Evolutionary conservation across 2,797 vertebrate genomes (phyloP), one percentile per base, ranked within the genome.

Genomic region (Takifugu rubripes): DNA sequence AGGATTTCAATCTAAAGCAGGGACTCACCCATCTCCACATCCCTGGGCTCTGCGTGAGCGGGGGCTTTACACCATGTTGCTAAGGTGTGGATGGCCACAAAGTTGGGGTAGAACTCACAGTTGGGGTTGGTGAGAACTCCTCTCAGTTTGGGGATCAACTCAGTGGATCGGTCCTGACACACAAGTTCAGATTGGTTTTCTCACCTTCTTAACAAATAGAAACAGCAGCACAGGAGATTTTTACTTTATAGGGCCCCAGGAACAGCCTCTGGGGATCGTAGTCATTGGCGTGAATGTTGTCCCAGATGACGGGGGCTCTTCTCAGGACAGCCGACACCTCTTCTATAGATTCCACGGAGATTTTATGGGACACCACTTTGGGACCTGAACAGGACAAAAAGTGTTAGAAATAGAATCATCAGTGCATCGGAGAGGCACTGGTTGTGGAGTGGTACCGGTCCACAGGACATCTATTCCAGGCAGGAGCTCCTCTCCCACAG

Each of bases 211-310:
- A 16, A 11, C 4, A 43, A 14, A 7, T 14, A 40, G 7, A 40
- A 3, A 5, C 15, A 8, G 43, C 43, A 33, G 33, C 33, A 29
- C 33, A 36, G 33, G 6, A 2, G 4, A 9, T 9, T 3, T 14
- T 26, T 5, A 85, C 89, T 88, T 99, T 99, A 72, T 91, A 99
- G 1, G 97, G 97, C 16, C 97, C 97, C 45, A 99, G 88, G 81
- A 97, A 97, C 3, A 98, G 71, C 64, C 96, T 94, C 82, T 99
- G 98, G 58, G 97, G 97, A 86, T 99, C 97, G 16, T 99, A 99
- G 79, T 99, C 97, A 33, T 99, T 99, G 52, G 97, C 97, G 43
- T 99, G 97, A 79, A 99, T 96, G 67, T 99, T 99, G 91, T 99
- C 97, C 97, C 97, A 99, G 79, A 99, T 99, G 72, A 99, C 93